phyloP scores from a whole-genome alignment of 2,113 vertebrate species.

The Hoplias malabaricus region DNA sequence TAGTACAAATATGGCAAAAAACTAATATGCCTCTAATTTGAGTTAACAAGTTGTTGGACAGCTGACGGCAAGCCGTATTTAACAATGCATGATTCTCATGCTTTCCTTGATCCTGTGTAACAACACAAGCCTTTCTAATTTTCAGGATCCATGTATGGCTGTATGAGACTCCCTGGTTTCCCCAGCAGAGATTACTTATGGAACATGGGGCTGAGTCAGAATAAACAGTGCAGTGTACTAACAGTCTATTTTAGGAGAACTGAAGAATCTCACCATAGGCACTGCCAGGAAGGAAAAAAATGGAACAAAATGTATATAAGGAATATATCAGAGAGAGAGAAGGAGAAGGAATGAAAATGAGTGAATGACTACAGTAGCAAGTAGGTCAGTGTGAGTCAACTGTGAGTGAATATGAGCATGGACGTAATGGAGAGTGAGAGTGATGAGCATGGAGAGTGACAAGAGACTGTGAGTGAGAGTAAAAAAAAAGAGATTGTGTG shows the following conservation, averaged over 20 bases:
- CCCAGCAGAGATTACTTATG: constrained; percentile 26
- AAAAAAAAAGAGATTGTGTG: background rate
- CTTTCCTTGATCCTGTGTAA: background rate
- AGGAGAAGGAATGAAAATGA: background rate
- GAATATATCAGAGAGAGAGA: background rate
- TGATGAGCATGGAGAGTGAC: too few species aligned
- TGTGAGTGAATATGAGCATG: too few species aligned
- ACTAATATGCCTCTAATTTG: background rate
- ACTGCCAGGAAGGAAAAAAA: background rate
- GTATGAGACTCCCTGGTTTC: background rate
- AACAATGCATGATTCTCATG: background rate
- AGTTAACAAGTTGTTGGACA: background rate
- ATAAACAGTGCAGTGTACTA: background rate
- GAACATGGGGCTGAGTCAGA: constrained; percentile 3
- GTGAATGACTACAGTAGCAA: too few species aligned
- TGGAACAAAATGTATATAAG: background rate
- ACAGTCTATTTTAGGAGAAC: constrained; percentile 9
- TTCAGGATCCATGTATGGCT: constrained; percentile 24
- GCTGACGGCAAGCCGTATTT: background rate
- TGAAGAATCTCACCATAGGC: background rate
- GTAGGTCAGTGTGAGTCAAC: too few species aligned
- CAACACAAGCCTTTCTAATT: background rate
- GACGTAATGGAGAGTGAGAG: too few species aligned
- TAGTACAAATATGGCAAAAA: background rate
- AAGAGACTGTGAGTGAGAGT: background rate